Evolutionary conservation across 2,113 vertebrate species (phyloP), one percentile per base, ranked within the genome.

Genomic region (Leptocoma aspasia): DNA sequence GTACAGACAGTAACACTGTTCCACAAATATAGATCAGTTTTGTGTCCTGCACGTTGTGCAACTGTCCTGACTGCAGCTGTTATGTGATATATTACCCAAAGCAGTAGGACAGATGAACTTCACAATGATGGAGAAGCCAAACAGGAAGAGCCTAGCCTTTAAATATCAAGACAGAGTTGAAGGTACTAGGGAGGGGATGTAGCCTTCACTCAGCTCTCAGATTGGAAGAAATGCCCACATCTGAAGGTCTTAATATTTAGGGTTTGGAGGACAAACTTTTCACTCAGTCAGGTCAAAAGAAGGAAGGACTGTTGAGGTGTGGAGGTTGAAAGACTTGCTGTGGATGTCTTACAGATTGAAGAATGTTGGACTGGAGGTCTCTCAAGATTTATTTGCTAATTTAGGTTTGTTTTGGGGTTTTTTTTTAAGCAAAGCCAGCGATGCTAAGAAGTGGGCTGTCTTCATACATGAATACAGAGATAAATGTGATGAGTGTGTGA

Each of bases 401-500:
- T 75, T 89, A 68, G 10, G 3, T 52, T 53, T 60, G 19, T 3
- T 77, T 39, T 39, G 39, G 39, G n/a, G n/a, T n/a, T n/a, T 12
- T 17, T 90, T 79, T 90, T 52, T 28, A 79, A 80, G 27, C 13
- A 56, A 59, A 66, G 39, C 3, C 30, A 66, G 61, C 3, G 1
- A 19, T 63, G 13, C 8, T 69, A 23, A 73, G 73, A 70, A 59
- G 37, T 15, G 22, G 24, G 19, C 3, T 44, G 1, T 42, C 31
- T 52, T 30, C 7, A 2, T 15, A 63, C 28, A 41, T 24, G 17
- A 66, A 45, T 18, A 27, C 2, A 27, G 13, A 72, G 53, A 41
- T n/a, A 65, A 73, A 57, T 3, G 5, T 33, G 26, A 57, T 24
- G 23, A 30, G 10, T 0, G 0, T 39, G 47, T 10, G 6, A 15